A percentile compares a stretch with the other conserved stretches of the same genome.
phyloP scores from a whole-genome alignment of 37 sponge, comb jelly and placozoan species.

The Spongilla lacustris region DNA sequence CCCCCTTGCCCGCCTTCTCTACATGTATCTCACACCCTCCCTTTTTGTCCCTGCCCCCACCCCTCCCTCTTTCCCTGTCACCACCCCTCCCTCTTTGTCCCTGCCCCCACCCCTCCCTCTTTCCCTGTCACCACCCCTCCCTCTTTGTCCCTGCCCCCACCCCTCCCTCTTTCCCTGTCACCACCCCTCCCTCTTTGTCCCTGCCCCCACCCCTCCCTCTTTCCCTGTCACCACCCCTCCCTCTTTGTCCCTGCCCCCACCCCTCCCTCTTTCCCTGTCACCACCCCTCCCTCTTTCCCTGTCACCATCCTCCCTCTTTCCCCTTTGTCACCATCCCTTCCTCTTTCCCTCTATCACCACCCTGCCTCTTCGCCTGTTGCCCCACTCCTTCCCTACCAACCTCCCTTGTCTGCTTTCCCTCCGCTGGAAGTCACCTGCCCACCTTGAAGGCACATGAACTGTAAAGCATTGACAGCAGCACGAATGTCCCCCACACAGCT shows the following conservation, averaged over 20 bases:
- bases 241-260: not conserved
- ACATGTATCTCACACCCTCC: not conserved
- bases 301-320: not conserved
- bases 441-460: constrained; percentile 58
- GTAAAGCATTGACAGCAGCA: constrained; percentile 79
- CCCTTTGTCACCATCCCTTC: not conserved
- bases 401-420: not conserved
- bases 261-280: not conserved
- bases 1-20: not conserved
- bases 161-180: not conserved
- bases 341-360: not conserved
- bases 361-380: too few species aligned
- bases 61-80: not conserved
- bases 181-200: not conserved
- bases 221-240: not conserved
- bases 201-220: not conserved
- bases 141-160: not conserved
- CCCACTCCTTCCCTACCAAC: too few species aligned
- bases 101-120: not conserved
- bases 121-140: not conserved
- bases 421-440: not conserved
- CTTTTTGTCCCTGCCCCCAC: not conserved
- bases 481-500: constrained; percentile 74
- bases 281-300: not conserved
- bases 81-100: not conserved